A percentile compares a stretch with the other conserved stretches of the same genome.
Conservation (phyloP, 2,113 vertebrate genomes). For the Lates calcarifer region DNA sequence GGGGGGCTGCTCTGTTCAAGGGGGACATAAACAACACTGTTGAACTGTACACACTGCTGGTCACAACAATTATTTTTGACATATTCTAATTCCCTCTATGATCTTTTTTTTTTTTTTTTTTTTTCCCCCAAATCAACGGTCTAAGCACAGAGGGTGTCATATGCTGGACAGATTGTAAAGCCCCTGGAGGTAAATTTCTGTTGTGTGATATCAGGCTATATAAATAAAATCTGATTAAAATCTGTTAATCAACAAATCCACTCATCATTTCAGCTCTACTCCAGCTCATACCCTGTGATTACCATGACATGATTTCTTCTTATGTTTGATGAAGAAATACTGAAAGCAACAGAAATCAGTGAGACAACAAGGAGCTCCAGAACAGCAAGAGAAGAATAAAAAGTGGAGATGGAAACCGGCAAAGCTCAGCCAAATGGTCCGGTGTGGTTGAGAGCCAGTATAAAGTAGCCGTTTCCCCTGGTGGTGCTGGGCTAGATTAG, state of each 20-base stretch:
- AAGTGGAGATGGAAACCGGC: constrained; percentile 63
- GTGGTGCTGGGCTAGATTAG: constrained; percentile 73
- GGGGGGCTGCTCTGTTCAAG: neutral
- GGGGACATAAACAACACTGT: neutral
- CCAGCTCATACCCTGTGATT: neutral
- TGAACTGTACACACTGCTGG: neutral
- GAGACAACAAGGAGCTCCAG: constrained; percentile 6
- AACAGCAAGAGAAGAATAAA: constrained; percentile 2
- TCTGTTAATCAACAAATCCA: neutral
- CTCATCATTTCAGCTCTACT: neutral
- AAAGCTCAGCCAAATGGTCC: constrained; percentile 17
- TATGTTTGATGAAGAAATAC: neutral
- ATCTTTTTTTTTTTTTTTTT: too few relatives aligned
- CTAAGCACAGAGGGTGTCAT: too few relatives aligned
- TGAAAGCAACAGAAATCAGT: constrained; percentile 1
- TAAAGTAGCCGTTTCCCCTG: constrained; percentile 66
- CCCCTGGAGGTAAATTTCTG: too few relatives aligned
- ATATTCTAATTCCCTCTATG: neutral
- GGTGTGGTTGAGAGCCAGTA: constrained; percentile 29
- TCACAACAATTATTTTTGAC: neutral
- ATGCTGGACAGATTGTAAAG: too few relatives aligned
- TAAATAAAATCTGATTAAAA: neutral
- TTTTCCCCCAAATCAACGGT: too few relatives aligned
- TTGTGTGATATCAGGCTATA: too few relatives aligned
- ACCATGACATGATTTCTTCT: neutral